A percentile compares a stretch with the other conserved stretches of the same genome.
These are phyloP conservation scores for Cyprinodon tularosa DNA, from an alignment of 2,113 vertebrate genomes.

Conservation along the genomic window DNA sequence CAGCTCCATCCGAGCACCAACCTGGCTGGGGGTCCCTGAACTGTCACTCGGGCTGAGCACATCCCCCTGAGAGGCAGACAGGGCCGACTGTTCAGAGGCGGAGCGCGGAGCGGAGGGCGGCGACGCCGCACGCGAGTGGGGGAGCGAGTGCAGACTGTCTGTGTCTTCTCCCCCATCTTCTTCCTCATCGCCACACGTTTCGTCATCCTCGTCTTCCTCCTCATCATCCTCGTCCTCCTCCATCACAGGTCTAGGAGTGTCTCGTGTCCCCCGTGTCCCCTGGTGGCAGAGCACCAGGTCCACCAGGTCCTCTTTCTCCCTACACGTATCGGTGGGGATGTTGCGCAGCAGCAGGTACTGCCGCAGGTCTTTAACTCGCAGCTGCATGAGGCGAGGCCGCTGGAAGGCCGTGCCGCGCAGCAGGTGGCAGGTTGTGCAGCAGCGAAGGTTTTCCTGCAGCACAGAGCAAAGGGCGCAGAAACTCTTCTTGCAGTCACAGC, in stretches of 20 bases:
- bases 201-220: constrained; percentile 49
- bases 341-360: constrained; percentile 94
- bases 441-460: constrained; percentile 88
- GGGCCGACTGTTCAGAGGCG: constrained; percentile 80
- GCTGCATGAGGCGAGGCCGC: constrained; percentile 90
- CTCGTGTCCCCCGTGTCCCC: constrained; percentile 68
- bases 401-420: constrained; percentile 92
- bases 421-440: constrained; percentile 91
- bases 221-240: constrained; percentile 66
- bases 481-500: constrained; percentile 95
- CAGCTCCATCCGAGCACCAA: constrained; percentile 51
- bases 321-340: constrained; percentile 91
- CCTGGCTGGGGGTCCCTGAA: constrained; percentile 86
- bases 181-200: constrained; percentile 63
- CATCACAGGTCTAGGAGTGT: constrained; percentile 49
- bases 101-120: constrained; percentile 78
- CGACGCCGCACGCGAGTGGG: constrained; percentile 73
- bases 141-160: constrained; percentile 79
- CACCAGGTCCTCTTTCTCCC: constrained; percentile 96
- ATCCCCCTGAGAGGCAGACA: constrained; percentile 88
- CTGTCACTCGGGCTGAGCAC: constrained; percentile 80
- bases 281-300: constrained; percentile 93
- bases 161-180: constrained; percentile 73
- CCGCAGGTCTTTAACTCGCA: constrained; percentile 94
- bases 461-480: constrained; percentile 94